phyloP scores from a whole-genome alignment of 2,888 invertebrate genomes.

The Drosophila suboccidentalis region DNA sequence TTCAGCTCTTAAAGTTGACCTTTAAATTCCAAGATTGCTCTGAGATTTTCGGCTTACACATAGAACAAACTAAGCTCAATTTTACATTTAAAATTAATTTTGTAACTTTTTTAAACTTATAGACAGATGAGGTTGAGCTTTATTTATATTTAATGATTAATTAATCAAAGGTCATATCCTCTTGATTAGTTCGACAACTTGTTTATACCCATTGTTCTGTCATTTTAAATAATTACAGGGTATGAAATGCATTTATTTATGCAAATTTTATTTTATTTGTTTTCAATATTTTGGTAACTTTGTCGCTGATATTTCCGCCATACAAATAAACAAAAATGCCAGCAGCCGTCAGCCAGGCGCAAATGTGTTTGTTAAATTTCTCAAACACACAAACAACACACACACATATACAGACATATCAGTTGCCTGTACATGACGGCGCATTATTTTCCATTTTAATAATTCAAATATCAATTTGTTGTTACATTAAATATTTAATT shows the following conservation, averaged over 20 bases:
- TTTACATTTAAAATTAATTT: neutral
- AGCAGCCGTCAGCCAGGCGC: constrained; percentile 61
- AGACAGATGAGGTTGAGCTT: too few relatives aligned
- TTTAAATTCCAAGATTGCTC: too few relatives aligned
- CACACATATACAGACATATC: constrained; percentile 12
- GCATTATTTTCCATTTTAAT: constrained; percentile 80
- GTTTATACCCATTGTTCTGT: neutral
- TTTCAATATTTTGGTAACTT: constrained; percentile 80
- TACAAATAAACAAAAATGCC: constrained; percentile 74
- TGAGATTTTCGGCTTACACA: neutral
- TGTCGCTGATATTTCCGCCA: constrained; percentile 80
- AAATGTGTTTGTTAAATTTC: constrained; percentile 70
- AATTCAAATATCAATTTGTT: constrained; percentile 80
- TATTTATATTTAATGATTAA: too few relatives aligned
- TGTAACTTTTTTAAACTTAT: neutral
- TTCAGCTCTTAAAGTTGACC: too few relatives aligned
- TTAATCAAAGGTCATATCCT: neutral
- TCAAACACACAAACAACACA: constrained; percentile 29
- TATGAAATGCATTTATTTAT: constrained; percentile 71
- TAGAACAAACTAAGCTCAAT: neutral
- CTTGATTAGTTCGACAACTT: neutral
- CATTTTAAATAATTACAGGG: neutral
- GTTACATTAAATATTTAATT: constrained; percentile 81
- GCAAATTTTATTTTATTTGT: constrained; percentile 80
- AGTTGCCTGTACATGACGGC: constrained; percentile 61